Evolutionary conservation across 2,888 invertebrate genomes (phyloP).

Genomic region (Apotomis betuletana): DNA sequence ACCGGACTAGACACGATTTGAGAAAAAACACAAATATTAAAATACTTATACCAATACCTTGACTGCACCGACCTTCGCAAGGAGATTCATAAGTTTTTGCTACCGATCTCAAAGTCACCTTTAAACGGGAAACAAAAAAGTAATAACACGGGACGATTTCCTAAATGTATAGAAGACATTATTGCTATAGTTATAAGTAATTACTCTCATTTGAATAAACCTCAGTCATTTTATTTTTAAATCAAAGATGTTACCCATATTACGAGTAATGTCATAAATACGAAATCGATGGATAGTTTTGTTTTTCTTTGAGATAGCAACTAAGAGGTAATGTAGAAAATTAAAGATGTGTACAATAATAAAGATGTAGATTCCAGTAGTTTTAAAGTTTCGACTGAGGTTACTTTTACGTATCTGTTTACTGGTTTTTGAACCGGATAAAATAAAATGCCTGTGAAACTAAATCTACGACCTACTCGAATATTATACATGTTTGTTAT

Average conservation of each 20-base stretch:
- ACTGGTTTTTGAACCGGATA: too few relatives aligned
- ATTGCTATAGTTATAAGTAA: slow-evolving; percentile 14
- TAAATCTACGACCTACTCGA: too few relatives aligned
- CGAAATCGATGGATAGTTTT: too few relatives aligned
- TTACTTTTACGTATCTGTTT: too few relatives aligned
- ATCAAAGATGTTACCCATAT: neutral
- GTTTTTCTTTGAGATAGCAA: too few relatives aligned
- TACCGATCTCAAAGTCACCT: slow-evolving; percentile 39
- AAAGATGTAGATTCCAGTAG: too few relatives aligned
- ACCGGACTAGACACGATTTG: slow-evolving; percentile 31
- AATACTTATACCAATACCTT: slow-evolving; percentile 16
- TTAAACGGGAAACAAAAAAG: slow-evolving; percentile 29
- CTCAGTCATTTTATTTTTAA: slow-evolving; percentile 13
- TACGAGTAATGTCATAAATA: neutral
- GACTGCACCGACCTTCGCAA: slow-evolving; percentile 39
- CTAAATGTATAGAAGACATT: slow-evolving; percentile 28
- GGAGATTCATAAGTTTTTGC: slow-evolving; percentile 41
- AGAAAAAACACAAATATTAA: slow-evolving; percentile 33
- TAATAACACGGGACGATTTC: slow-evolving; percentile 35
- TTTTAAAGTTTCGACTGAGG: too few relatives aligned
- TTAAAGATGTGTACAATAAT: too few relatives aligned
- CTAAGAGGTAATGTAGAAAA: too few relatives aligned
- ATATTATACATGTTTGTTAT: too few relatives aligned
- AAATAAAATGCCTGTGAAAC: too few relatives aligned
- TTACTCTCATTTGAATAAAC: slow-evolving; percentile 30